Base-by-base conservation (phyloP, 2,888 invertebrate genomes). In the Sturmia bella region DNA sequence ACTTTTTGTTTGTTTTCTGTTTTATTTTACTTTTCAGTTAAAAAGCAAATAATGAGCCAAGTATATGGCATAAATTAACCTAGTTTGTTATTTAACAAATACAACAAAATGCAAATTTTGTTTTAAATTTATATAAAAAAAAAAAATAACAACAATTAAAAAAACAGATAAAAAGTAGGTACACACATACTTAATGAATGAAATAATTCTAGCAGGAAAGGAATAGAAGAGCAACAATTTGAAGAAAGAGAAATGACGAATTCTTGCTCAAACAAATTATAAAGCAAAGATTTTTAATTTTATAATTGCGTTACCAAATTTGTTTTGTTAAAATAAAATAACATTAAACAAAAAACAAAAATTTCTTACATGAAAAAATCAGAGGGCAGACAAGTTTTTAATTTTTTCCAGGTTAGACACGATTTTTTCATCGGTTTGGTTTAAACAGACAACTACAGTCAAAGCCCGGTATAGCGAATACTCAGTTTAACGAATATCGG, bases 51-150 rank as follows among this genome's bases (percentile, higher is more conserved):
- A 63, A 37, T 15, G 41, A 61, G 37, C 24, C 56, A 69, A 61
- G 48, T 66, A 70, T 64, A 66, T 70, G 81, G 69, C 64, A 82
- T 74, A 78, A 82, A 78, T 77, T 82, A 82, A 78, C 81, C 81
- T 57, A 82, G 63, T 74, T 82, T 69, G 63, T 73, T 63, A 69
- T 59, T 72, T 50, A 69, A 69, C 59, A 69, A 64, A 66, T 63
- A 50, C 54, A 66, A 66, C 54, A 52, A 54, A 79, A 56, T 78
- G 77, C 57, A 78, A 78, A 78, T 78, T 78, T 72, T 48, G 32
- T 48, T 50, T 77, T 41, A 50, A 70, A 50, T 78, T 63, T 78
- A 64, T 77, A 56, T 57, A 39, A 32, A 9, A 6, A 9, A 32
- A 48, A n/a, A 63, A 45, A 17, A 68, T 27, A 61, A 70, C 37